These are phyloP conservation scores for Aricia agestis DNA, from an alignment of 1,140 invertebrate species.

Conservation along the genomic window DNA sequence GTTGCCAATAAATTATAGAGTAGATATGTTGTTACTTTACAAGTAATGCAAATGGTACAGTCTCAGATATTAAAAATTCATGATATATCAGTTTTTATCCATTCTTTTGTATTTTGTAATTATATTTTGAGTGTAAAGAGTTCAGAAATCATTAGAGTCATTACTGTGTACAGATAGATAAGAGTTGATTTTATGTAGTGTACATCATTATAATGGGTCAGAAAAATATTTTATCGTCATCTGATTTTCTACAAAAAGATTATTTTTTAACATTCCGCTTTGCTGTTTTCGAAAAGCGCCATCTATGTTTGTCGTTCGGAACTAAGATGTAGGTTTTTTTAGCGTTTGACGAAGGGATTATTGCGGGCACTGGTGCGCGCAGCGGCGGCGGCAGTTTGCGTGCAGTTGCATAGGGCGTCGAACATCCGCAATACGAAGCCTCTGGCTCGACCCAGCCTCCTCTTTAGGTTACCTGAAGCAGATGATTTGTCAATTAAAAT, in stretches of 20 bases:
- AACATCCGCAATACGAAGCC: slow-evolving; percentile 78
- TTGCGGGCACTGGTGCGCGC: slow-evolving; percentile 67
- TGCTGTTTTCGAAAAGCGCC: not conserved
- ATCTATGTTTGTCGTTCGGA: not conserved
- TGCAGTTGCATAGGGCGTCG: slow-evolving; percentile 79
- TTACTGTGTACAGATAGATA: too few relatives aligned
- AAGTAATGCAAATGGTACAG: too few relatives aligned
- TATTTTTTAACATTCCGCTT: not conserved
- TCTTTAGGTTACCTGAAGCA: slow-evolving; percentile 70
- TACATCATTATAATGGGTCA: too few relatives aligned
- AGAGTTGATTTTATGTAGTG: too few relatives aligned
- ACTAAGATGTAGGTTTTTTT: slow-evolving; percentile 25
- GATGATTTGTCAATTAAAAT: not conserved
- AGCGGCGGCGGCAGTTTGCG: slow-evolving; percentile 76
- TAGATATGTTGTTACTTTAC: too few relatives aligned
- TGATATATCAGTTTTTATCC: too few relatives aligned
- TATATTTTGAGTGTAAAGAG: too few relatives aligned
- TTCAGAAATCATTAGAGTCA: too few relatives aligned
- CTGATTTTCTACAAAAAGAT: not conserved
- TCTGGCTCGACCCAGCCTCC: slow-evolving; percentile 76
- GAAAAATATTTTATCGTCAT: not conserved
- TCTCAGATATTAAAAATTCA: too few relatives aligned
- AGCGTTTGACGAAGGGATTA: slow-evolving; percentile 65
- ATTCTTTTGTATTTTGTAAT: too few relatives aligned
- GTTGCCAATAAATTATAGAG: too few relatives aligned